A percentile compares a stretch with the other conserved stretches of the same genome.
phyloP scores from a whole-genome alignment of 2,113 vertebrate genomes.

The Andinoacara biseriatus region DNA sequence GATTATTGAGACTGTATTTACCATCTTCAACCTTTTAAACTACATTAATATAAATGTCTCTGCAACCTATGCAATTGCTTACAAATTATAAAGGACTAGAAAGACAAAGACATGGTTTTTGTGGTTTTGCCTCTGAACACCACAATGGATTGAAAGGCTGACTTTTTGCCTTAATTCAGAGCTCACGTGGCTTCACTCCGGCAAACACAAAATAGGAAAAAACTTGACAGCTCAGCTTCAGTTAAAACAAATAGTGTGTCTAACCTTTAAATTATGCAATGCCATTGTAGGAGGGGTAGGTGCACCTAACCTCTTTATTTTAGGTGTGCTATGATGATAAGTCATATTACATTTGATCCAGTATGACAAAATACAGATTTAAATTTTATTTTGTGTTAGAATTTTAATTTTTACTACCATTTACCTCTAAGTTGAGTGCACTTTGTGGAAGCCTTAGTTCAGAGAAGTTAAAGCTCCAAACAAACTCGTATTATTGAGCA shows the following conservation, averaged over 20 bases:
- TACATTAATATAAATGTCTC: background rate
- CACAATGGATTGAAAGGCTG: background rate
- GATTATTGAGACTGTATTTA: background rate
- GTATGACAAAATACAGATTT: background rate
- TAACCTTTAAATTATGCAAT: background rate
- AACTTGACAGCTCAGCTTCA: background rate
- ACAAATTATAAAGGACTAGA: conserved; percentile 62
- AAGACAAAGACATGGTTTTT: background rate
- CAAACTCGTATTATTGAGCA: background rate
- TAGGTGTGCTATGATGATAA: background rate
- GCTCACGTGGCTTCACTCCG: background rate
- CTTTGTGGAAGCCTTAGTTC: background rate
- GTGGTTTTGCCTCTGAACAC: background rate
- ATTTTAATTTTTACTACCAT: background rate
- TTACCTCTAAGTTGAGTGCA: background rate
- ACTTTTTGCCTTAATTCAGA: background rate
- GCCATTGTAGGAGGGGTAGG: background rate
- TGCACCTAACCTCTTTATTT: background rate
- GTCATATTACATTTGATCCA: background rate
- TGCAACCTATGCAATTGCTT: conserved; percentile 58
- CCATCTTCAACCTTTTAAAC: background rate
- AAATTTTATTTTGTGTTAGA: no score
- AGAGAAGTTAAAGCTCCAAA: background rate
- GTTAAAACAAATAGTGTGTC: background rate
- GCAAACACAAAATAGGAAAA: background rate